Percentiles rank a stretch among this genome's conserved stretches.
phyloP scores from a whole-genome alignment of 2,888 invertebrate genomes.

The Lacanobia wlatinum region DNA sequence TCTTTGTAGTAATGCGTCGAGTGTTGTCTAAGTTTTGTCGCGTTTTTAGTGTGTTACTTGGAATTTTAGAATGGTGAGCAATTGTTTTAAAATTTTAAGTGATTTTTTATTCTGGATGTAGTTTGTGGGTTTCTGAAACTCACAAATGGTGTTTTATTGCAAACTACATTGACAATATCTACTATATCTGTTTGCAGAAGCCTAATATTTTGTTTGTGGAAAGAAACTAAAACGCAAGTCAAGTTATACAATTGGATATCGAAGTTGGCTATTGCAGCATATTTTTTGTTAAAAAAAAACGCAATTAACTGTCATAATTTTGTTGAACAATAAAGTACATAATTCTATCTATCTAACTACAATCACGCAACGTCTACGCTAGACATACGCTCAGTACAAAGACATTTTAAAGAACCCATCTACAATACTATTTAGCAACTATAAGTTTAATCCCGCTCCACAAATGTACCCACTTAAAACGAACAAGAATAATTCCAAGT shows the following conservation, averaged over 20 bases:
- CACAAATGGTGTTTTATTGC: not conserved
- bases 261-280: too few relatives aligned
- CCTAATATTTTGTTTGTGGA: too few relatives aligned
- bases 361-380: not conserved
- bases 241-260: too few relatives aligned
- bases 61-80: slow-evolving; percentile 16
- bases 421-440: not conserved
- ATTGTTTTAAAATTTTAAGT: not conserved
- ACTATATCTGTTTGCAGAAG: too few relatives aligned
- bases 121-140: too few relatives aligned
- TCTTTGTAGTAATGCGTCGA: slow-evolving; percentile 11
- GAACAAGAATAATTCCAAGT: slow-evolving; percentile 42
- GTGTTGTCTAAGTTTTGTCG: slow-evolving; percentile 36
- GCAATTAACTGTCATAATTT: too few relatives aligned
- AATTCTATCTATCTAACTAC: too few relatives aligned
- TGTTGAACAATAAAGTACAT: too few relatives aligned
- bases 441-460: slow-evolving; percentile 10
- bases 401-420: not conserved
- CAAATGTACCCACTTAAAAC: slow-evolving; percentile 39
- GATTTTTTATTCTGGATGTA: not conserved
- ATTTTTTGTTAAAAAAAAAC: too few relatives aligned
- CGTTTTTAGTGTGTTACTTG: slow-evolving; percentile 9
- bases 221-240: too few relatives aligned
- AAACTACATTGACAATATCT: too few relatives aligned
- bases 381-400: not conserved